Evolutionary conservation across 2,113 vertebrate species (phyloP), one percentile per base, ranked within the genome.

Genomic region (Bos javanicus): DNA sequence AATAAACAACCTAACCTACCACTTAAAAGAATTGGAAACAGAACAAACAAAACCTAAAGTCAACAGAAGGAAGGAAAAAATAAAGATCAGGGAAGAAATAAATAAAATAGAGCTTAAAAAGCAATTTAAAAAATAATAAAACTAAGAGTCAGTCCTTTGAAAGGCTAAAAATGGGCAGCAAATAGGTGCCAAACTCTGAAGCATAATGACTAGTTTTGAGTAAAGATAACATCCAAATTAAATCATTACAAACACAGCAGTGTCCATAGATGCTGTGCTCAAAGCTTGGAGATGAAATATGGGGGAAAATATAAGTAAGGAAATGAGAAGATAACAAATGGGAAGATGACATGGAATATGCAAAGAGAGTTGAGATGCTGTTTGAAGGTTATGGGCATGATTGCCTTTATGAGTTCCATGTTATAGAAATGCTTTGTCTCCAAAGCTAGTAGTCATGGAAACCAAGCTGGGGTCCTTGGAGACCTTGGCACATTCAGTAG

Each of bases 141-240:
- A 81, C 17, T 1, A 81, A 81, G 2, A 46, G 39, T 19, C 10
- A 33, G 48, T 19, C 43, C 48, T 81, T n/a, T 52, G 9, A 81
- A 81, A 81, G 16, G 28, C 28, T 21, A 52, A 52, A 48, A 81
- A 52, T 21, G 48, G 30, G 48, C 0, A 0, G 16, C 39, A 89
- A 43, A 26, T 14, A 1, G 52, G 9, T 81, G 9, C 64, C n/a
- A 89, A 87, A 33, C 23, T 84, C 23, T 19, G 39, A 86, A 80
- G 33, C 25, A 56, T 46, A 10, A 60, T 59, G 43, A 81, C 88
- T 96, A 56, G 16, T 64, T 97, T 54, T 92, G 56, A 91, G 43
- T 30, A 71, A 64, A 92, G 54, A 92, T 60, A 93, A 36, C n/a
- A 64, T 46, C 50, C 85, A 94, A 30, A 87, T 87, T 50, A 94